Evolutionary conservation across 2,888 invertebrate genomes (phyloP), one percentile per base, ranked within the genome.

Genomic region (Boloria selene): DNA sequence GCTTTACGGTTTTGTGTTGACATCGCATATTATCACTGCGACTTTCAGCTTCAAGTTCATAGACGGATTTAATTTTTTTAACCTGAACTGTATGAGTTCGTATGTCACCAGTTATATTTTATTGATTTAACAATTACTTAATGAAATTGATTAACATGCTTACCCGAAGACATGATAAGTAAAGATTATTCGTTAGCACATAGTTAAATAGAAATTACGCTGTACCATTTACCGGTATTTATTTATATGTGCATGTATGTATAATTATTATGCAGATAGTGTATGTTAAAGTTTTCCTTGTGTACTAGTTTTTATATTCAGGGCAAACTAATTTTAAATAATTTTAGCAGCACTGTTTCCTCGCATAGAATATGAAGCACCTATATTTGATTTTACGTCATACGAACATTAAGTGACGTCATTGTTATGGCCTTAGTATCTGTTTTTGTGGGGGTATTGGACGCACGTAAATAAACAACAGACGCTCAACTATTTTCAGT

Each of bases 381-480:
- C 67, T 72, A 74, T 61, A 74, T 75, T 73, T 70, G 64, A 72
- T 73, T 63, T 71, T 70, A 76, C 75, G 75, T 79, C 75, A 75
- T 74, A 73, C 78, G 78, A 82, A 79, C 79, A 76, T 80, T 67
- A 65, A 38, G 73, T 82, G 82, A 83, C 85, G 84, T 84, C 79
- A 59, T 17, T 81, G 70, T 18, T 54, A 64, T 65, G 78, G 70
- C 78, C 78, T 79, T 75, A 81, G 69, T 72, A 75, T 79, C 74
- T 78, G 61, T 77, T 75, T 79, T 80, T 79, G 79, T 77, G 72
- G 68, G 71, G 66, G 62, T 67, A 71, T 70, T 68, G 75, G 79
- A 78, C 80, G 79, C 83, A 86, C 86, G 86, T 85, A 86, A 86
- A 86, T 83, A 86, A 84, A 82, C 45, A 56, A 56, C 45, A 13